Percentiles rank a stretch among this genome's conserved stretches.
Conservation (phyloP, 2,888 invertebrate species). For the Zygaena filipendulae region DNA sequence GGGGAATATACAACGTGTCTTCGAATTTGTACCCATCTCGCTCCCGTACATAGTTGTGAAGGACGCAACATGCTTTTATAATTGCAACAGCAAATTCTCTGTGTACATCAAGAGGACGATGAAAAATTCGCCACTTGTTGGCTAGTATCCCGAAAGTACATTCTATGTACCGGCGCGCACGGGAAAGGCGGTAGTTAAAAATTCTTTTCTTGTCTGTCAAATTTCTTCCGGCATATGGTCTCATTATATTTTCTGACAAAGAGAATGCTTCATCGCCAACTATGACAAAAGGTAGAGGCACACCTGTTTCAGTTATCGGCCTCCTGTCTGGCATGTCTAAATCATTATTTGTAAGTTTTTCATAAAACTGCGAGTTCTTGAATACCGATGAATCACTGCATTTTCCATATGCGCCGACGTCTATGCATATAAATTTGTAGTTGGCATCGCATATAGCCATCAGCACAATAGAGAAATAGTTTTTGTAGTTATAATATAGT, state of each 20-base stretch:
- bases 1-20: conserved; percentile 4
- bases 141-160: conserved; percentile 12
- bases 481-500: conserved; percentile 18
- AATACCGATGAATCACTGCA: conserved; percentile 9
- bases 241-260: conserved; percentile 12
- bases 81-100: conserved; percentile 6
- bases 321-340: conserved; percentile 8
- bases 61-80: conserved; percentile 11
- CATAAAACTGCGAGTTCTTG: conserved; percentile 9
- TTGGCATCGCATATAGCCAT: conserved; percentile 16
- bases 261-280: conserved; percentile 15
- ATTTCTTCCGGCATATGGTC: conserved; percentile 10
- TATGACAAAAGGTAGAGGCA: conserved; percentile 10
- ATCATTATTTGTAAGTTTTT: conserved; percentile 8
- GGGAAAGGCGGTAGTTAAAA: conserved; percentile 10
- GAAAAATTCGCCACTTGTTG: conserved; percentile 12
- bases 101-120: conserved; percentile 10
- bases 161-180: conserved; percentile 14
- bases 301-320: conserved; percentile 6
- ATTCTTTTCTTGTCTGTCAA: conserved; percentile 7
- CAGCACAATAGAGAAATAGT: conserved; percentile 18
- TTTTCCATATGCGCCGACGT: conserved; percentile 17
- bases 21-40: conserved; percentile 10
- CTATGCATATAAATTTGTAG: conserved; percentile 5
- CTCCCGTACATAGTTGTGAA: conserved; percentile 11